Base-by-base conservation (phyloP, 1,140 invertebrate genomes). In the Zaprionus gabonicus region DNA sequence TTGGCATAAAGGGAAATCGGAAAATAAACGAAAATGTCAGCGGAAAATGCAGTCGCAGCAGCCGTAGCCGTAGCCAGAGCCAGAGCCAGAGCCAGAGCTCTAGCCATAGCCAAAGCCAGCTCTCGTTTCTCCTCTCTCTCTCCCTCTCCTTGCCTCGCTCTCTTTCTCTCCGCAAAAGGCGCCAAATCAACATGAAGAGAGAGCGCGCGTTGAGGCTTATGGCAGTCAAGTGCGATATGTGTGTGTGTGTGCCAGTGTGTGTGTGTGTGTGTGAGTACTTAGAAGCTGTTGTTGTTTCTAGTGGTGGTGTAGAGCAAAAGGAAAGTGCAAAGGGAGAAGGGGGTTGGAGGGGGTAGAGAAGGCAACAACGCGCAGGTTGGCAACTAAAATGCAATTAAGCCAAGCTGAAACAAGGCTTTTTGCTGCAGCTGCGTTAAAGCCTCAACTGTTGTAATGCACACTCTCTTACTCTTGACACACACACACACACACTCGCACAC, bases 381-480 rank as follows among this genome's bases (percentile, higher is more conserved):
- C 78, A 88, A 88, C 84, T 88, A 88, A 88, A 88, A 88, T 88
- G 84, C 85, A 88, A 88, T 88, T 88, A 88, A 88, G 84, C 84
- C 84, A 88, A 88, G 78, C 81, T 76, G 85, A 88, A 87, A 90
- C 85, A 81, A 84, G 81, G 78, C 84, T 84, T 90, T 88, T 88
- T 88, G 81, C 80, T 76, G 85, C 85, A 64, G 69, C 73, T 76
- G 73, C 68, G 38, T 71, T 75, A 76, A 71, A 76, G 80, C 83
- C 78, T 66, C 64, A 53, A 66, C 64, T 79, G 28, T 41, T 55
- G 38, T 53, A 59, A 72, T 69, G 59, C 53, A 63, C 58, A 27
- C 62, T 46, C 60, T 49, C 13, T 63, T 20, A 17, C 31, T 1
- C 66, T 23, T 23, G 17, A 34, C 55, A 51, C 28, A 53, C 55